Evolutionary conservation across 2,888 invertebrate genomes (phyloP).

Genomic region (Harpagoxenus sublaevis): DNA sequence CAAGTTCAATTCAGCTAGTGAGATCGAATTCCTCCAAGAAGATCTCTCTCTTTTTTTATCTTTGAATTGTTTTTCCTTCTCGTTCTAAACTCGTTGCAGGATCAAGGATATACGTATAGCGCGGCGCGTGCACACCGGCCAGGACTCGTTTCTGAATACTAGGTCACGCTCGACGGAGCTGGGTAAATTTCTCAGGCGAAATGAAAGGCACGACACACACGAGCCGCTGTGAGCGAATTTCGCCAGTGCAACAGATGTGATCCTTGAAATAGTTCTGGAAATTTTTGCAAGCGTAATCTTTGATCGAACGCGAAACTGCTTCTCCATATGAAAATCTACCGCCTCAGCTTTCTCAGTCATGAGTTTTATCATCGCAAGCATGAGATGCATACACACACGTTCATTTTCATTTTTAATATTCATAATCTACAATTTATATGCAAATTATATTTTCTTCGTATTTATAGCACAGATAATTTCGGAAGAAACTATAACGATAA

Average conservation of each 20-base stretch:
- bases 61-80: neutral
- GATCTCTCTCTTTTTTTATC: neutral
- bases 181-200: slow-evolving; percentile 24
- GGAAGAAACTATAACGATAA: neutral
- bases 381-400: neutral
- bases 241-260: slow-evolving; percentile 12
- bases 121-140: neutral
- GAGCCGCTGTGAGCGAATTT: slow-evolving; percentile 31
- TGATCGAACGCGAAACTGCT: slow-evolving; percentile 11
- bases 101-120: slow-evolving; percentile 45
- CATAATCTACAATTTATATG: neutral
- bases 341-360: neutral
- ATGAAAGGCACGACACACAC: slow-evolving; percentile 41
- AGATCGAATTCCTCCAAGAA: neutral
- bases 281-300: neutral
- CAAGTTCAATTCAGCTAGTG: neutral
- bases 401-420: slow-evolving; percentile 2
- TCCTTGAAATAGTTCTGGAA: slow-evolving; percentile 36
- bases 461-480: neutral
- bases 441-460: neutral
- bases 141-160: slow-evolving; percentile 40
- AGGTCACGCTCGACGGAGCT: slow-evolving; percentile 31
- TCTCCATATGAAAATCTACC: neutral
- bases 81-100: slow-evolving; percentile 7
- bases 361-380: neutral